These are phyloP conservation scores for Bovichtus variegatus DNA, from an alignment of 2,797 vertebrate genomes.

Conservation along the genomic window DNA sequence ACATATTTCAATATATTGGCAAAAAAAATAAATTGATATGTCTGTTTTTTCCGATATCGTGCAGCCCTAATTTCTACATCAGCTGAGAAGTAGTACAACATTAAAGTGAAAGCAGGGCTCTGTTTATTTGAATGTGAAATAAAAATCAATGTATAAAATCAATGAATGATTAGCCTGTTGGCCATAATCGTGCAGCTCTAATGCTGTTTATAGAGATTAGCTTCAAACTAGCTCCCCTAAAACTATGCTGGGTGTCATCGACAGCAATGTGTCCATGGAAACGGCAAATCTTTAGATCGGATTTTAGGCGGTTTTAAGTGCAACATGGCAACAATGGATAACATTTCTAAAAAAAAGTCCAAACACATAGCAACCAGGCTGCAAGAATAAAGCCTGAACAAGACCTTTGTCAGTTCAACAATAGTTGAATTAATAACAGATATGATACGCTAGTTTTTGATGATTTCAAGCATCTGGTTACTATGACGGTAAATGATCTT, in stretches of 20 bases:
- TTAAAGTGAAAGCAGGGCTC: too few relatives aligned
- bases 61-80: too few relatives aligned
- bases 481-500: background rate
- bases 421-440: background rate
- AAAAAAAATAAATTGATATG: too few relatives aligned
- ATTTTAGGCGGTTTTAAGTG: background rate
- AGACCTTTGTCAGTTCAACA: background rate
- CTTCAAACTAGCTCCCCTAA: background rate
- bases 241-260: background rate
- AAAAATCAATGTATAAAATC: too few relatives aligned
- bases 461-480: background rate
- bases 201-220: too few relatives aligned
- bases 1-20: too few relatives aligned
- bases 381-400: background rate
- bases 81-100: too few relatives aligned
- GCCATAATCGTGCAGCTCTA: too few relatives aligned
- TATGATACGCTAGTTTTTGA: background rate
- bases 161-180: too few relatives aligned
- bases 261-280: background rate
- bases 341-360: background rate
- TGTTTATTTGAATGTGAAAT: too few relatives aligned
- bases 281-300: background rate
- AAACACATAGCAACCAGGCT: background rate
- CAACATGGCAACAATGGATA: background rate
- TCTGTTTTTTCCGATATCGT: too few relatives aligned